phyloP scores from a whole-genome alignment of 2,888 invertebrate genomes.

The Cheilosia variabilis region DNA sequence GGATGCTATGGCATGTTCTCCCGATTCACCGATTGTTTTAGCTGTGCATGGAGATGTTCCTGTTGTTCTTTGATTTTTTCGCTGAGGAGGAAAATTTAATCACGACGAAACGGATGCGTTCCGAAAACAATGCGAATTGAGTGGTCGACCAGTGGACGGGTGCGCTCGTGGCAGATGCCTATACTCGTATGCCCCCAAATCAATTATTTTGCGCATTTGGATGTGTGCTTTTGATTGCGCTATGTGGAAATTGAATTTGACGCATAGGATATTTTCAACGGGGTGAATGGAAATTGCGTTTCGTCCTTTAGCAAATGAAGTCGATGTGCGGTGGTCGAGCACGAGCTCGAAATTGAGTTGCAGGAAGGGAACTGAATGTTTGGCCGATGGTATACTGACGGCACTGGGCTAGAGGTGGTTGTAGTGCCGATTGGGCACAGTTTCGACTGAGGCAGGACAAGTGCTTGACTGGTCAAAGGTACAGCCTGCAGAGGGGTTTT shows the following conservation, averaged over 20 bases:
- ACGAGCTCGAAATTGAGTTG: too few species aligned
- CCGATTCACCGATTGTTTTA: background rate
- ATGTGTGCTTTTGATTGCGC: constrained; percentile 6
- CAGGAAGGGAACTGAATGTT: too few species aligned
- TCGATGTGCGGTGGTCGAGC: too few species aligned
- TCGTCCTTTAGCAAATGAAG: background rate
- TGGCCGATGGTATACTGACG: too few species aligned
- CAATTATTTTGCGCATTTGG: constrained; percentile 17
- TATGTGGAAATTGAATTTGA: constrained; percentile 9
- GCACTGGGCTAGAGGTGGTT: too few species aligned
- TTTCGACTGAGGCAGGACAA: too few species aligned
- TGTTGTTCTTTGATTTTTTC: constrained; percentile 23
- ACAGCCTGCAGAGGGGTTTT: too few species aligned
- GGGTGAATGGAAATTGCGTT: background rate
- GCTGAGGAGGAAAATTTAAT: constrained; percentile 4
- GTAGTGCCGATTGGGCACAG: too few species aligned
- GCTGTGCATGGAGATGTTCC: background rate
- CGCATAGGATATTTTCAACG: background rate
- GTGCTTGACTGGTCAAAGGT: too few species aligned
- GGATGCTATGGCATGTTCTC: background rate
- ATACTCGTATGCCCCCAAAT: background rate
- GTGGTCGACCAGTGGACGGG: background rate
- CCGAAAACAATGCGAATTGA: constrained; percentile 19
- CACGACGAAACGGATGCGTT: constrained; percentile 1
- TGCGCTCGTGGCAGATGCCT: background rate